These are phyloP conservation scores for Otus scops DNA, from an alignment of 2,797 vertebrate genomes.

Conservation along the genomic window DNA sequence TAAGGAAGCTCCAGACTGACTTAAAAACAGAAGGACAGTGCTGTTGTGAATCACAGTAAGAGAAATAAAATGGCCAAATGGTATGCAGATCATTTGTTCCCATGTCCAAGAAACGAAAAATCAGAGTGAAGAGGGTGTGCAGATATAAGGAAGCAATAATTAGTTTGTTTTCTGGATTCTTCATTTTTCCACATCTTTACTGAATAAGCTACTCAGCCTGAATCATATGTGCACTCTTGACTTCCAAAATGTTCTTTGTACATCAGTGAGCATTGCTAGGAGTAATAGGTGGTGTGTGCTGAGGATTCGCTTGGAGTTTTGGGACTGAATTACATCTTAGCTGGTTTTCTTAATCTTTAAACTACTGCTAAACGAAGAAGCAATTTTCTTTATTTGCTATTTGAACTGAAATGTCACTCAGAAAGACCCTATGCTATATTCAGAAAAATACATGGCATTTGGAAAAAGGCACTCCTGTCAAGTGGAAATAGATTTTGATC, in stretches of 20 bases:
- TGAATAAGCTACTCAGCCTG: not conserved
- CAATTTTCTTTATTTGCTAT: not conserved
- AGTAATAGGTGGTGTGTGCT: not conserved
- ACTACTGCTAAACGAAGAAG: not conserved
- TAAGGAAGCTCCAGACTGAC: not conserved
- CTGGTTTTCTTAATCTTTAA: not conserved
- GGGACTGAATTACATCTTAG: not conserved
- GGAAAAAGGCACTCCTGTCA: not conserved
- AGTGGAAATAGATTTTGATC: not conserved
- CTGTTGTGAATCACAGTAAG: not conserved
- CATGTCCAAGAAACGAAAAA: not conserved
- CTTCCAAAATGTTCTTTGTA: not conserved
- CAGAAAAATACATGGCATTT: not conserved
- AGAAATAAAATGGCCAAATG: not conserved
- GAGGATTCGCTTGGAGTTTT: not conserved
- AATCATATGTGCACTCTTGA: not conserved
- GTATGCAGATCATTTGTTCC: not conserved
- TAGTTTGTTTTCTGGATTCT: not conserved
- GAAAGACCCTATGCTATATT: not conserved
- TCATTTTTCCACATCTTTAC: not conserved
- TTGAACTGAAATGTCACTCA: not conserved
- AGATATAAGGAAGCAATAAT: not conserved
- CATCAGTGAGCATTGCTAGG: not conserved
- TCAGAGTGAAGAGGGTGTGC: not conserved
- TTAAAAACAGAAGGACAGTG: not conserved